Conservation (phyloP, 2,113 vertebrate species). For the Ahaetulla prasina region DNA sequence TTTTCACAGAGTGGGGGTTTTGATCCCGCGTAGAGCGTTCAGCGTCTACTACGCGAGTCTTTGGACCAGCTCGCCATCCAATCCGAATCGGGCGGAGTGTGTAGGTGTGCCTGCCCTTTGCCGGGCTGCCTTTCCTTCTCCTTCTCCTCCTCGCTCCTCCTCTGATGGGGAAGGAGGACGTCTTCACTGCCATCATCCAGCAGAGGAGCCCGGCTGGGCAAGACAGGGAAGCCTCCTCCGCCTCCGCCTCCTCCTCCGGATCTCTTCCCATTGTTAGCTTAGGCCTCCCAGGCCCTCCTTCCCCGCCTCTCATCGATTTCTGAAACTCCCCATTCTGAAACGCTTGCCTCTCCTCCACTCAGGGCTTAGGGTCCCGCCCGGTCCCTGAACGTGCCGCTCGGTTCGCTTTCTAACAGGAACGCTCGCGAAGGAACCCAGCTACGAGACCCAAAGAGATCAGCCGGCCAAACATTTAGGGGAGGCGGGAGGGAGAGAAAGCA, state of each 20-base stretch:
- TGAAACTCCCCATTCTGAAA: not conserved
- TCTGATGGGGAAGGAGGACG: not conserved
- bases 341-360: not conserved
- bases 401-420: not conserved
- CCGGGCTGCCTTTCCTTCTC: not conserved
- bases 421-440: not conserved
- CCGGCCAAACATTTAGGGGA: conserved; percentile 3
- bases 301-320: not conserved
- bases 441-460: not conserved
- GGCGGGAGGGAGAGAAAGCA: not conserved
- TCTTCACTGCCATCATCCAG: not conserved
- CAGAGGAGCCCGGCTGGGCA: not conserved
- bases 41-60: not conserved
- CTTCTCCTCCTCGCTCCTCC: not conserved
- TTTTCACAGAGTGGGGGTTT: not conserved
- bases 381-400: not conserved
- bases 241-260: too few relatives aligned
- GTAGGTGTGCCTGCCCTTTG: not conserved
- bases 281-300: not conserved
- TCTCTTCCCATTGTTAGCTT: not conserved
- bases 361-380: not conserved
- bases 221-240: not conserved
- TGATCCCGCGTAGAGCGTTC: not conserved
- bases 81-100: too few relatives aligned
- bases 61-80: not conserved